Percentiles rank a stretch among this genome's conserved stretches.
Evolutionary conservation across 2,888 invertebrate genomes (phyloP).

Genomic region (Cantharis nigra): DNA sequence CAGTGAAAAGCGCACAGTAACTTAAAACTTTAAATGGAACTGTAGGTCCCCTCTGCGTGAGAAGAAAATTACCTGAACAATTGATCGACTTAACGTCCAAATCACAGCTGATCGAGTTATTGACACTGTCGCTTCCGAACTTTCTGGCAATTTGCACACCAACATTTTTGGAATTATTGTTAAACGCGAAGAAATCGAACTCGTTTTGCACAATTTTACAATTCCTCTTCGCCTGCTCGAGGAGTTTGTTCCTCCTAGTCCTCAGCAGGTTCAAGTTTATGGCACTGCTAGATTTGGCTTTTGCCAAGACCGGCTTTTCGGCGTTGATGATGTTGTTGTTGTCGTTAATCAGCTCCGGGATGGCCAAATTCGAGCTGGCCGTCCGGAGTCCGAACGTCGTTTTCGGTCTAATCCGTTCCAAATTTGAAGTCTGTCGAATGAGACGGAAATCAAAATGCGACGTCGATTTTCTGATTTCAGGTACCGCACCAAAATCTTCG

Average conservation of each 20-base stretch:
- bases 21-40: background rate
- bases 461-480: conserved; percentile 31
- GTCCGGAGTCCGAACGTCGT: conserved; percentile 42
- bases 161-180: conserved; percentile 34
- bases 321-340: conserved; percentile 20
- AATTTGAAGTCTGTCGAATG: conserved; percentile 53
- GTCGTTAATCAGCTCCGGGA: conserved; percentile 36
- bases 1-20: background rate
- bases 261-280: conserved; percentile 53
- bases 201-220: conserved; percentile 51
- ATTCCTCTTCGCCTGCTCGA: conserved; percentile 47
- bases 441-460: conserved; percentile 51
- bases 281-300: conserved; percentile 55
- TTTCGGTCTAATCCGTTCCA: conserved; percentile 50
- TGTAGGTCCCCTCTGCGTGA: too few relatives aligned
- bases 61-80: conserved; percentile 1
- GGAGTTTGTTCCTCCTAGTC: conserved; percentile 48
- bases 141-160: conserved; percentile 36
- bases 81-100: background rate
- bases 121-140: conserved; percentile 36
- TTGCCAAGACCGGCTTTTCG: conserved; percentile 48
- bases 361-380: conserved; percentile 39
- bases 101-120: conserved; percentile 6
- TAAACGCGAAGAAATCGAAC: conserved; percentile 54
- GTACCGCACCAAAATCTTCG: conserved; percentile 6